Base-by-base conservation (phyloP, 2,888 invertebrate species). In the Andrena haemorrhoa region DNA sequence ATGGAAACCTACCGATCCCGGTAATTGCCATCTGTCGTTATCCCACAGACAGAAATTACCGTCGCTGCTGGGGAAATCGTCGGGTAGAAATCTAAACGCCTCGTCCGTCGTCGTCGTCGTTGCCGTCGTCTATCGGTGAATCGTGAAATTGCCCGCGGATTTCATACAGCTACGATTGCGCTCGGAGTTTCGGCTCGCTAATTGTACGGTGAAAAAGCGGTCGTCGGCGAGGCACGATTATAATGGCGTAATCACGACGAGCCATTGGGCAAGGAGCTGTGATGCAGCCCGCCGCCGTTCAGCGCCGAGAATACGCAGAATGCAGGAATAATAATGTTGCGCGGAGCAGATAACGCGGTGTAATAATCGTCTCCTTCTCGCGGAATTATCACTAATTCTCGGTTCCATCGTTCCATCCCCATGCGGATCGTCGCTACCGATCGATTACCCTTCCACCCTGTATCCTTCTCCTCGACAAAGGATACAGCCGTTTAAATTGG, bases 151-250 rank as follows among this genome's bases (percentile, higher is more conserved):
- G 66, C 78, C 65, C 75, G 70, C 68, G 78, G 69, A 77, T 82
- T 81, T 71, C 79, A 58, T 66, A 73, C 76, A 73, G 70, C 69
- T 58, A 64, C 77, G 79, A 85, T 81, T 79, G 82, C 84, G 68
- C 83, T 79, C 75, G 60, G 70, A 81, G 88, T 84, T 86, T 87
- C 75, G 84, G 64, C 60, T 26, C 82, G 79, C 86, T 88, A 87
- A 87, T 88, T 88, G 85, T 60, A 77, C 78, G 70, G 80, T 53
- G 86, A 87, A 87, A 80, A 86, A 86, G 84, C 78, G 78, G 79
- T 66, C 75, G 86, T 77, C 77, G 82, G 78, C 61, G 81, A 82
- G 66, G 65, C 69, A 58, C 79, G 79, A 86, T 85, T 82, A 84
- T 71, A 85, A 78, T 87, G 86, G 77, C 88, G 86, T 79, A 87